These are phyloP conservation scores for Panopea generosa DNA, from an alignment of 2,888 invertebrate species.

Conservation along the genomic window DNA sequence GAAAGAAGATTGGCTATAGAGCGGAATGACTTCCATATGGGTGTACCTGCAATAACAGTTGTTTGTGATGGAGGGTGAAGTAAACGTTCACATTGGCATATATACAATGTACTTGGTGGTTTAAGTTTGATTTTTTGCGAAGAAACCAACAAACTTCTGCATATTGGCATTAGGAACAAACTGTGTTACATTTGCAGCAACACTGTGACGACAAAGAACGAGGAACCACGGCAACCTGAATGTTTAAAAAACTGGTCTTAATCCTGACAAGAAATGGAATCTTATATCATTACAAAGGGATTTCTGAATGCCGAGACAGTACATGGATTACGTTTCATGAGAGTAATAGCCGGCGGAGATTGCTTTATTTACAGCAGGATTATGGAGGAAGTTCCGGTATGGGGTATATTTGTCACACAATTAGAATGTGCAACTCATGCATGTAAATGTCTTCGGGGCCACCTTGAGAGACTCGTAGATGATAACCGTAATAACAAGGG, in stretches of 20 bases:
- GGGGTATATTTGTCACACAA: slow-evolving; percentile 35
- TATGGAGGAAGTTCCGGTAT: slow-evolving; percentile 6
- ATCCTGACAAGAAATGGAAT: slow-evolving; percentile 48
- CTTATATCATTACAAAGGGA: slow-evolving; percentile 50
- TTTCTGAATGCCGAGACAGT: slow-evolving; percentile 51
- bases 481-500: slow-evolving; percentile 39
- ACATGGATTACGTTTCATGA: slow-evolving; percentile 36
- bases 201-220: slow-evolving; percentile 20
- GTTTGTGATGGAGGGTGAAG: slow-evolving; percentile 51
- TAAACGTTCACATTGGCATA: slow-evolving; percentile 51
- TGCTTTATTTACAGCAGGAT: slow-evolving; percentile 38
- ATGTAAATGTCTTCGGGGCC: slow-evolving; percentile 36
- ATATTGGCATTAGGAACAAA: slow-evolving; percentile 61
- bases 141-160: slow-evolving; percentile 50
- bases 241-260: slow-evolving; percentile 57
- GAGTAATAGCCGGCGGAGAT: slow-evolving; percentile 25
- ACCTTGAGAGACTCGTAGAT: slow-evolving; percentile 35
- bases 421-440: slow-evolving; percentile 47
- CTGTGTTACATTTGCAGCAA: slow-evolving; percentile 51
- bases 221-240: slow-evolving; percentile 17
- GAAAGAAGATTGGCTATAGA: slow-evolving; percentile 46
- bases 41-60: slow-evolving; percentile 57
- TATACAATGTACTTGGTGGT: slow-evolving; percentile 60
- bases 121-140: slow-evolving; percentile 55
- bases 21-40: slow-evolving; percentile 34